Conservation (phyloP, 2,797 vertebrate species). For the Nyctibius grandis region DNA sequence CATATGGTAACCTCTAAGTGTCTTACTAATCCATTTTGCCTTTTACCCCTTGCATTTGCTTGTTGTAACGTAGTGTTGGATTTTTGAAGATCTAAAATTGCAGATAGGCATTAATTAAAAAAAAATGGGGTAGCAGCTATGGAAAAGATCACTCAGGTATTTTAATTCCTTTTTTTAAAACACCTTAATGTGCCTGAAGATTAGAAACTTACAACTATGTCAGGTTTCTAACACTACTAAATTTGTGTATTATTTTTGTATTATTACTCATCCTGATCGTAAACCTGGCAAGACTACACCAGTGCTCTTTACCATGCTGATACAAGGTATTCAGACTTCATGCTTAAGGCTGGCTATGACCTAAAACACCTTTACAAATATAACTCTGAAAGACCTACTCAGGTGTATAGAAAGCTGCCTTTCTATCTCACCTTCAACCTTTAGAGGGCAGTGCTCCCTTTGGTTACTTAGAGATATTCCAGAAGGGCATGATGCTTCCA, state of each 20-base stretch:
- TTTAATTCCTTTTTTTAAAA: neutral
- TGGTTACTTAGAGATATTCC: neutral
- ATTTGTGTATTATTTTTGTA: neutral
- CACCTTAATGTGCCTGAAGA: neutral
- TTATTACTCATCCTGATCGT: neutral
- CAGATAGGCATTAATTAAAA: neutral
- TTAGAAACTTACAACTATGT: neutral
- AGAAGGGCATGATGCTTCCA: neutral
- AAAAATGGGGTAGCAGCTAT: rapidly evolving
- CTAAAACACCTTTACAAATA: neutral
- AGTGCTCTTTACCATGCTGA: neutral
- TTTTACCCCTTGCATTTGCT: neutral
- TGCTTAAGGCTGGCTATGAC: neutral
- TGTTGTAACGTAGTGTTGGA: neutral
- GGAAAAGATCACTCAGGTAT: neutral
- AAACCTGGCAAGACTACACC: neutral
- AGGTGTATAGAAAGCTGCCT: neutral
- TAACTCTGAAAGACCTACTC: neutral
- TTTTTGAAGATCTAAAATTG: neutral
- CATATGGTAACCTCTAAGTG: neutral
- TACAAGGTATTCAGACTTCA: neutral
- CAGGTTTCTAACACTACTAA: neutral
- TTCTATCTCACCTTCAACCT: constrained; percentile 55
- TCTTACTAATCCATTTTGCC: neutral
- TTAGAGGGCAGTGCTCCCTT: constrained; percentile 65